Percentiles rank a stretch among this genome's conserved stretches.
Conservation (phyloP, 1,140 invertebrate genomes). For the Eueides isabella region DNA sequence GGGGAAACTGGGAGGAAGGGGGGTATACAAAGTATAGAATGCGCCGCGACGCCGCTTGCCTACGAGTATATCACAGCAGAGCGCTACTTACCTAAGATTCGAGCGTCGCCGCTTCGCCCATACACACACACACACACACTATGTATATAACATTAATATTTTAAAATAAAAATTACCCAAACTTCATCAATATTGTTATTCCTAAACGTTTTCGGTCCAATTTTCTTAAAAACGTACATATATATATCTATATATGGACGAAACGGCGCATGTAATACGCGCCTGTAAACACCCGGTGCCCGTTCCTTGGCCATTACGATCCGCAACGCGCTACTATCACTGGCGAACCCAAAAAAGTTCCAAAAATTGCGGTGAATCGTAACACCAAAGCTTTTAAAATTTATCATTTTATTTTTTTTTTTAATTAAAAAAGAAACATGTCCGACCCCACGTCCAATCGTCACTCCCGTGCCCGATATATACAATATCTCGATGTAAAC, state of each 20-base stretch:
- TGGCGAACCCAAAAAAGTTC: background rate
- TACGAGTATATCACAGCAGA: conserved; percentile 74
- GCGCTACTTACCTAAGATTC: conserved; percentile 59
- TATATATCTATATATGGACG: background rate
- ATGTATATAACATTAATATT: too few relatives aligned
- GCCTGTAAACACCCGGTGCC: conserved; percentile 73
- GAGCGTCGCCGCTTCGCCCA: conserved; percentile 39
- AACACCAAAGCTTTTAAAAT: background rate
- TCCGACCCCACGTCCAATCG: conserved; percentile 31
- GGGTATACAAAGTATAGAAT: background rate
- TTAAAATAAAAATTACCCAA: background rate
- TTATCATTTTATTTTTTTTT: background rate
- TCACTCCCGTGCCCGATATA: conserved; percentile 52
- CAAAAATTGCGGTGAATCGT: background rate
- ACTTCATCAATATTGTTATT: conserved; percentile 9
- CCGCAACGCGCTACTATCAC: background rate
- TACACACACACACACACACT: background rate
- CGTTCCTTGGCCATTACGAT: background rate
- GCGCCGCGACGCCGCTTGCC: conserved; percentile 51
- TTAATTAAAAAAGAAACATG: background rate
- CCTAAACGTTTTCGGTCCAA: background rate
- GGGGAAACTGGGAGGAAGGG: background rate
- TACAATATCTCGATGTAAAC: conserved; percentile 56
- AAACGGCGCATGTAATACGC: conserved; percentile 44
- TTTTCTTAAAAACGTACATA: background rate